Evolutionary conservation across 2,888 invertebrate genomes (phyloP), one percentile per base, ranked within the genome.

Genomic region (Eupelmus urozonus): DNA sequence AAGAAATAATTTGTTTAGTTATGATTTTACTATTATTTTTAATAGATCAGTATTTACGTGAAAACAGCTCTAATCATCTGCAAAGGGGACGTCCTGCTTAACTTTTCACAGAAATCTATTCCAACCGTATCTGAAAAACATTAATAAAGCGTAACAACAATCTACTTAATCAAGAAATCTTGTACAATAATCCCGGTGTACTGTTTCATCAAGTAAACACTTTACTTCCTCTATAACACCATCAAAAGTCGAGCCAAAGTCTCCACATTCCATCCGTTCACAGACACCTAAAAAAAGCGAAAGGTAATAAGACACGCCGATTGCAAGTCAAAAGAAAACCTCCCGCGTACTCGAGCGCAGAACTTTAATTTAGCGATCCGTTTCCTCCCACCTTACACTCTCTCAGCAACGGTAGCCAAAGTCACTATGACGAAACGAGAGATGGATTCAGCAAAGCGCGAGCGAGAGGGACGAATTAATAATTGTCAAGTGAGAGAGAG

Each of bases 291-390:
- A 13, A 18, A 25, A 59, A 27, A 57, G 55, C 23, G 27, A 40
- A 62, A 73, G 55, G 73, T 65, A 65, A 73, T 63, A 73, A 73
- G 57, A 73, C 16, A 57, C n/a, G n/a, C n/a, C n/a, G n/a, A n/a
- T n/a, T 29, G 13, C 25, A 3, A 20, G 25, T 7, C 11, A 57
- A 65, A 65, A 40, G 51, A 55, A 62, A 63, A 25, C 13, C 20
- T 7, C 27, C 23, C n/a, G n/a, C 42, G 59, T n/a, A n/a, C n/a
- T n/a, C n/a, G n/a, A n/a, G n/a, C n/a, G n/a, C n/a, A 13, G 55
- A 7, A 65, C 57, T 73, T 73, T 73, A 73, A 73, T 73, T 73
- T 65, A 73, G 45, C 45, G 55, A 65, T 65, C 55, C 62, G 27
- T 65, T 57, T 55, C 45, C 25, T 16, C 16, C 62, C 11, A 4